These are phyloP conservation scores for Chrosomus eos DNA, from an alignment of 2,797 vertebrate genomes.

Conservation along the genomic window DNA sequence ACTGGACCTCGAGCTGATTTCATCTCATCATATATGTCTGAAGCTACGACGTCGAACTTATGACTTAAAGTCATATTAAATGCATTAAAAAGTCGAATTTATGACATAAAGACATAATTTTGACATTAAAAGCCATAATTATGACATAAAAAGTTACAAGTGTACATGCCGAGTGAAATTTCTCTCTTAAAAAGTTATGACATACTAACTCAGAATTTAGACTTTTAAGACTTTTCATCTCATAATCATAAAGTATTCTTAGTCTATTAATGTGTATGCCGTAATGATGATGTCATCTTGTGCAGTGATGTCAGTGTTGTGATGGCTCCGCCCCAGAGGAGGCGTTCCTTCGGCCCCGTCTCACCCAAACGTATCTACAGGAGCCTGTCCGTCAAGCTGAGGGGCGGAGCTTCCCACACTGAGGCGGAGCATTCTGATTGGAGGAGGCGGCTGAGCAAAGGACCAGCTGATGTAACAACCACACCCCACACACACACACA, in stretches of 20 bases:
- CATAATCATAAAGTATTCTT: neutral
- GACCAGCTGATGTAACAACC: constrained; percentile 68
- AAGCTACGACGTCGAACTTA: no score
- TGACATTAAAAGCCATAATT: no score
- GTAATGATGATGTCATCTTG: neutral
- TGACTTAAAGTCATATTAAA: no score
- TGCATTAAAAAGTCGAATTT: no score
- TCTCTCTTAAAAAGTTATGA: neutral
- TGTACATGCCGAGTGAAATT: neutral
- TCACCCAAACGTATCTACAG: constrained; percentile 82
- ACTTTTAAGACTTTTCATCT: neutral
- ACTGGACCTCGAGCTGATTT: no score
- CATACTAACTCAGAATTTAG: neutral
- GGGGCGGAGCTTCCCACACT: constrained; percentile 69
- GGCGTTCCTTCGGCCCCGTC: constrained; percentile 77
- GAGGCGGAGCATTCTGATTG: constrained; percentile 49
- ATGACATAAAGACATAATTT: no score
- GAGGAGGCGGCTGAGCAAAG: constrained; percentile 66
- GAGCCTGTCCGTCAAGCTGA: constrained; percentile 78
- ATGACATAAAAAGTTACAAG: neutral
- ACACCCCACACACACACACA: no score
- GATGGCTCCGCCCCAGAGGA: constrained; percentile 74
- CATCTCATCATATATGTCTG: no score
- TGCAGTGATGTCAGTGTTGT: constrained; percentile 71
- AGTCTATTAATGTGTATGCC: neutral